These are phyloP conservation scores for Drosophila quadrilineata DNA, from an alignment of 1,140 invertebrate species.

Conservation along the genomic window DNA sequence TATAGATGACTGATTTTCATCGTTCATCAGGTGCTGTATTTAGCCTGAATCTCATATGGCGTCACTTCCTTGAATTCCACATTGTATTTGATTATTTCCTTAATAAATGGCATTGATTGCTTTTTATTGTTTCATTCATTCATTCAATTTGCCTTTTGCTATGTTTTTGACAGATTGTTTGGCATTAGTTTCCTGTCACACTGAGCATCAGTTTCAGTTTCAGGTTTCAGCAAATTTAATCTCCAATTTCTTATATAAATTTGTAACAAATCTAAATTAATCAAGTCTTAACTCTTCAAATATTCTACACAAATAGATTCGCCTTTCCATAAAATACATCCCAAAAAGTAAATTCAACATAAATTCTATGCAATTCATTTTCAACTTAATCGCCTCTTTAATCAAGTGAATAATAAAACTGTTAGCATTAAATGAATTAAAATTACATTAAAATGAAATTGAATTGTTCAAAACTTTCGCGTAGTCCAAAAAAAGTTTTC, in stretches of 20 bases:
- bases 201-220: no score
- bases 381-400: no score
- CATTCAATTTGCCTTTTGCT: neutral
- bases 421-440: neutral
- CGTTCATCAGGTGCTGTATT: constrained; percentile 46
- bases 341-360: no score
- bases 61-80: constrained; percentile 8
- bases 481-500: neutral
- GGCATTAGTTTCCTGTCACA: constrained; percentile 1
- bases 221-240: no score
- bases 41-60: constrained; percentile 23
- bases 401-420: no score
- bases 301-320: neutral
- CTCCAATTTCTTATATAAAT: neutral
- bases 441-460: neutral
- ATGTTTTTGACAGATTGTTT: neutral
- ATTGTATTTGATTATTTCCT: constrained; percentile 35
- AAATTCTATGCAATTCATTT: no score
- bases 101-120: constrained; percentile 45
- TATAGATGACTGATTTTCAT: constrained; percentile 44
- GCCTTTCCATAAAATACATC: no score
- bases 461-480: neutral
- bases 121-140: constrained; percentile 29
- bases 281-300: neutral
- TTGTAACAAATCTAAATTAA: neutral